Evolutionary conservation across 2,797 vertebrate species (phyloP).

Genomic region (Myioborus miniatus): DNA sequence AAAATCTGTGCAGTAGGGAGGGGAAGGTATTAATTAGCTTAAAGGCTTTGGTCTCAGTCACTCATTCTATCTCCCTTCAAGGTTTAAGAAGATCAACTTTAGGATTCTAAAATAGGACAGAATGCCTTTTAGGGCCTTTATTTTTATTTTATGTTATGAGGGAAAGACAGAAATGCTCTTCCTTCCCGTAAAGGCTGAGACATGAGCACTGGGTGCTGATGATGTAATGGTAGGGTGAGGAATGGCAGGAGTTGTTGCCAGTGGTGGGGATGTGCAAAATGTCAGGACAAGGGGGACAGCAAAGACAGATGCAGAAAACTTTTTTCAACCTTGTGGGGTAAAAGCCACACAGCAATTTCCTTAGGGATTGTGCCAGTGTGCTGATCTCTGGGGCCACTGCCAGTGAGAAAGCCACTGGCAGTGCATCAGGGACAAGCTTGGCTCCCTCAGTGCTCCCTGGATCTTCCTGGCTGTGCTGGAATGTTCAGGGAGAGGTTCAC

Average conservation of each 20-base stretch:
- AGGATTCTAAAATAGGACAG: constrained; percentile 63
- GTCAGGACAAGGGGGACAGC: neutral
- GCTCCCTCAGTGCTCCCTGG: neutral
- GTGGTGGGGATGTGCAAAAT: neutral
- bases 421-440: neutral
- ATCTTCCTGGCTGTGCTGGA: neutral
- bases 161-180: neutral
- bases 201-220: neutral
- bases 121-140: constrained; percentile 25
- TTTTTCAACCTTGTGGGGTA: neutral
- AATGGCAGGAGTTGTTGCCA: neutral
- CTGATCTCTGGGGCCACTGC: neutral
- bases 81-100: constrained; percentile 58
- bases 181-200: neutral
- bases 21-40: constrained; percentile 69
- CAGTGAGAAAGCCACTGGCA: neutral
- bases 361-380: neutral
- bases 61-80: constrained; percentile 18
- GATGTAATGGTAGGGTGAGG: neutral
- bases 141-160: constrained; percentile 28
- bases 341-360: neutral
- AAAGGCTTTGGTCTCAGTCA: constrained; percentile 58
- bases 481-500: neutral
- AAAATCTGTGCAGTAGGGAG: constrained; percentile 33
- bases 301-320: neutral